phyloP scores from a whole-genome alignment of 1,140 invertebrate species.

The Capitella teleta region DNA sequence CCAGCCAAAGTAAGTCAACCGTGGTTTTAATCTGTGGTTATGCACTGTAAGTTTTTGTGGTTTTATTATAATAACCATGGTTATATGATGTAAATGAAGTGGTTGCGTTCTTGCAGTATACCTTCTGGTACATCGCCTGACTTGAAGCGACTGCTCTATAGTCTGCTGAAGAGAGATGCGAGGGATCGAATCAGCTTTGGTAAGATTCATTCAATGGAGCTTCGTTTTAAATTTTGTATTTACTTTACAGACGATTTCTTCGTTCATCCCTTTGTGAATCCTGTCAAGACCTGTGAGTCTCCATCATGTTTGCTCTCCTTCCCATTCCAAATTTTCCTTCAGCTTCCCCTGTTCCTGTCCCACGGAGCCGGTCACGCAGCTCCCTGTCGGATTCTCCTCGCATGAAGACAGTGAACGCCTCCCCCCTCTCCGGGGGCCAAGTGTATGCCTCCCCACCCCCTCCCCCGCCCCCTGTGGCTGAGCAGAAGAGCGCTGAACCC shows the following conservation, averaged over 20 bases:
- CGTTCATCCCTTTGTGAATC: constrained; percentile 57
- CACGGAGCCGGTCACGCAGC: constrained; percentile 16
- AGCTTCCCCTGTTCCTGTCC: constrained; percentile 40
- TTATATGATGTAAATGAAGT: too few species aligned
- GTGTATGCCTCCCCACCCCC: constrained; percentile 21
- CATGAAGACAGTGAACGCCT: constrained; percentile 22
- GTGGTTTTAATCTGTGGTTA: too few species aligned
- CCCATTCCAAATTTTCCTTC: constrained; percentile 10
- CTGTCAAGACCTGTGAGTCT: constrained; percentile 4
- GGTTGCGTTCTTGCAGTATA: constrained; percentile 57
- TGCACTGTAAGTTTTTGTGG: too few species aligned
- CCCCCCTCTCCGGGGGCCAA: constrained; percentile 26
- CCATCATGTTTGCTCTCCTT: background rate
- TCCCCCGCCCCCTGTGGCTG: too few species aligned
- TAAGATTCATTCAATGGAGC: constrained; percentile 19
- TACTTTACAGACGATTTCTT: constrained; percentile 68
- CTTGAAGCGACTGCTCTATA: constrained; percentile 68
- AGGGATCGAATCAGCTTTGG: constrained; percentile 86
- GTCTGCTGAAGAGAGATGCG: constrained; percentile 81
- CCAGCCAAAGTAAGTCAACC: constrained; percentile 69
- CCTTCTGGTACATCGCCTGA: constrained; percentile 82
- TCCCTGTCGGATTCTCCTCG: constrained; percentile 15
- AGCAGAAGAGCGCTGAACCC: too few species aligned
- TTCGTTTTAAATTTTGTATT: background rate
- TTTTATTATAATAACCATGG: too few species aligned